Evolutionary conservation across 1,140 invertebrate species (phyloP).

Genomic region (Eciton burchellii): DNA sequence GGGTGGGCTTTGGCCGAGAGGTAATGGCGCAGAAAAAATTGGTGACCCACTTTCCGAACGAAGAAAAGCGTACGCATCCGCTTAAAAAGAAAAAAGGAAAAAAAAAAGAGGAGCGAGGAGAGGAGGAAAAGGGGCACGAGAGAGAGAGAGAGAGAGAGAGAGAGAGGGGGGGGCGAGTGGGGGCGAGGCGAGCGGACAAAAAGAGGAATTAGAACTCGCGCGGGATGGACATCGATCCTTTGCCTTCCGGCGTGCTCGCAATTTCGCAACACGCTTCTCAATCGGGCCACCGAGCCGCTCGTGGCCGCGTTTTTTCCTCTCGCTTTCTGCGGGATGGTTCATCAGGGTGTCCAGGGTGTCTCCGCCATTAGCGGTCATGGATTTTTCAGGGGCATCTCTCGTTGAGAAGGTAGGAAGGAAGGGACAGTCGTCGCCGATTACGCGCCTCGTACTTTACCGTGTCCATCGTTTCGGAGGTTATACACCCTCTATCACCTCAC

Average conservation of each 20-base stretch:
- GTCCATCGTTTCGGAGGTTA: conserved; percentile 75
- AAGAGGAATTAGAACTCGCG: conserved; percentile 27
- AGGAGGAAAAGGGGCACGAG: no score
- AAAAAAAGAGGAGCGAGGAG: not conserved
- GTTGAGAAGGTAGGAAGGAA: not conserved
- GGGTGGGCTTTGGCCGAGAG: conserved; percentile 54
- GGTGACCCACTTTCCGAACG: conserved; percentile 68
- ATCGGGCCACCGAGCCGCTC: not conserved
- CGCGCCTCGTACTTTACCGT: conserved; percentile 66
- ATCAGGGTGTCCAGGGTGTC: conserved; percentile 4
- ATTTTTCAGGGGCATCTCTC: conserved; percentile 33
- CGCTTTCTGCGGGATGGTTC: not conserved
- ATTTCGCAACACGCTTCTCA: conserved; percentile 12
- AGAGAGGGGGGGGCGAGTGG: no score
- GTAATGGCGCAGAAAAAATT: conserved; percentile 75
- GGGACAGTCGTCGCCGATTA: conserved; percentile 47
- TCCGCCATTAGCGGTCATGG: conserved; percentile 26
- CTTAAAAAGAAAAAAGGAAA: conserved; percentile 26
- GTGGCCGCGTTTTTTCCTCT: not conserved
- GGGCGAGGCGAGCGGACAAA: not conserved
- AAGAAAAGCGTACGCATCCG: conserved; percentile 63
- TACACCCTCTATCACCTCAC: conserved; percentile 58
- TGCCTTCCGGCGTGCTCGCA: not conserved
- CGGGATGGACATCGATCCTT: not conserved
- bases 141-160: conserved; percentile 4